Percentiles rank a stretch among this genome's conserved stretches.
phyloP scores from a whole-genome alignment of 2,113 vertebrate species.

The Nannospalax galili region DNA sequence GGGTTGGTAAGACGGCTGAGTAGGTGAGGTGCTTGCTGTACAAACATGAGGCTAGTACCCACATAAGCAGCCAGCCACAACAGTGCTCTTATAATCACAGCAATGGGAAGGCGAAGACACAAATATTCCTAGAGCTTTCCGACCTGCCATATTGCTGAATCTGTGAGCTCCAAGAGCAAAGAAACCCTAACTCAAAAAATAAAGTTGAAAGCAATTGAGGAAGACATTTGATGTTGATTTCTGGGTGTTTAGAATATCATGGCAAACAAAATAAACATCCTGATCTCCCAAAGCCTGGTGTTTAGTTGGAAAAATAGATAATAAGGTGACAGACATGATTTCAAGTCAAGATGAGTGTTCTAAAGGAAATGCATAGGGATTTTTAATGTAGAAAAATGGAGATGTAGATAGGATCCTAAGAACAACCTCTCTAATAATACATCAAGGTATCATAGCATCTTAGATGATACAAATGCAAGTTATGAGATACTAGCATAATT shows the following conservation, averaged over 20 bases:
- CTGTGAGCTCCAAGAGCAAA: not conserved
- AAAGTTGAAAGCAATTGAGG: not conserved
- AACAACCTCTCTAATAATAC: not conserved
- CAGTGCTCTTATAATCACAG: not conserved
- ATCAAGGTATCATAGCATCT: not conserved
- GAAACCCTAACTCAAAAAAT: not conserved
- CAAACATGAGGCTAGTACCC: not conserved
- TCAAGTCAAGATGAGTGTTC: slow-evolving; percentile 31
- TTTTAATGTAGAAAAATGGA: slow-evolving; percentile 38
- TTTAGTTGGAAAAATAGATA: slow-evolving; percentile 20
- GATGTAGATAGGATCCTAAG: not conserved
- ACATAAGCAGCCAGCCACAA: not conserved
- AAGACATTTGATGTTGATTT: not conserved
- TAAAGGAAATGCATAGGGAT: not conserved
- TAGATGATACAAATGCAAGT: not conserved
- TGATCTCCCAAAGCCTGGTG: not conserved
- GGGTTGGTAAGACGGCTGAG: not conserved
- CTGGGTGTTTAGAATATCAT: not conserved
- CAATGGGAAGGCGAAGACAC: not conserved
- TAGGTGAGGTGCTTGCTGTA: not conserved
- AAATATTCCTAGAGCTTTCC: not conserved
- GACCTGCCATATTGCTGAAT: not conserved
- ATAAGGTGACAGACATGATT: not conserved
- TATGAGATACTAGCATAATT: not conserved
- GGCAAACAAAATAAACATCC: not conserved